Evolutionary conservation across 2,113 vertebrate genomes (phyloP), one percentile per base, ranked within the genome.

Genomic region (Setophaga petechia): DNA sequence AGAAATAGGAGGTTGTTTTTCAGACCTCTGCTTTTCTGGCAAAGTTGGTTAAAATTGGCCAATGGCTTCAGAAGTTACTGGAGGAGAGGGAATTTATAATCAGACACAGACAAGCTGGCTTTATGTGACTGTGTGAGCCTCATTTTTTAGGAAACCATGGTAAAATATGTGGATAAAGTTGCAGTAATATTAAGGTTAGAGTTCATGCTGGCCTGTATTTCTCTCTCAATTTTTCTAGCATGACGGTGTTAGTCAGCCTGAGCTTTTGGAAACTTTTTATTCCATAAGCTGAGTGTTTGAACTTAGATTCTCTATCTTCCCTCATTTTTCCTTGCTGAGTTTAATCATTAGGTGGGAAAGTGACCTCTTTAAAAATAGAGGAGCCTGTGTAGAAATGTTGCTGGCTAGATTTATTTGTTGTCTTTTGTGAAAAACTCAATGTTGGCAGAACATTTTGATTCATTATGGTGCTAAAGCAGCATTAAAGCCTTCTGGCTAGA

Each of bases 41-140:
- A 90, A 52, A 37, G 66, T 78, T 91, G 86, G 68, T 78, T 92
- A 86, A 89, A 95, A 92, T 90, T 90, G 69, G 80, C 80, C 89
- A 92, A 37, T 75, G 65, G 41, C 73, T 96, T 87, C 57, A 89
- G 61, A 88, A 94, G 65, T 97, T 96, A 93, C 69, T 94, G 91
- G 95, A 92, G 91, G 72, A 97, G 80, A 91, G 93, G 96, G 91
- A 95, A 92, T 90, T 89, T 94, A 59, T 94, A 95, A 97, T 95
- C 89, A 97, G 91, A 92, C n/a, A 81, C 95, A 96, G 94, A 95
- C 86, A 94, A 89, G 80, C 69, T 93, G 95, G 89, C 89, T 94
- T 92, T 89, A 54, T 92, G 41, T 92, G 80, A 84, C 89, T 87
- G 35, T 41, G 46, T 84, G 69, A 94, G 86, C 65, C 65, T 93